These are phyloP conservation scores for Digitonthophagus gazella DNA, from an alignment of 2,888 invertebrate species.

Conservation along the genomic window DNA sequence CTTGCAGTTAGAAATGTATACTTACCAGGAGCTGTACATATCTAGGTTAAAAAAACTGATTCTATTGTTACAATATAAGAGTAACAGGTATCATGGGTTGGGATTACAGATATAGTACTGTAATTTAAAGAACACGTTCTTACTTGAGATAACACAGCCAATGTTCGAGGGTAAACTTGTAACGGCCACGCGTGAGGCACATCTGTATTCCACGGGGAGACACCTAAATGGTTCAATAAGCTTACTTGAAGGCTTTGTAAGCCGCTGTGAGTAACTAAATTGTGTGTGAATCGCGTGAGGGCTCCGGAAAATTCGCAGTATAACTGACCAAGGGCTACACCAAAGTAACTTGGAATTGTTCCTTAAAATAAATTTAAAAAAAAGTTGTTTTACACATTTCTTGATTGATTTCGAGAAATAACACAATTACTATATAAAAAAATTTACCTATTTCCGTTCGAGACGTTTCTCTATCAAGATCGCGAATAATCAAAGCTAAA, in stretches of 20 bases:
- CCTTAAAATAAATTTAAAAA: slow-evolving; percentile 54
- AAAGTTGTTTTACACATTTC: too few species aligned
- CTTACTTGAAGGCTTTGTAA: slow-evolving; percentile 65
- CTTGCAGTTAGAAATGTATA: too few species aligned
- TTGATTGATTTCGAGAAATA: not conserved
- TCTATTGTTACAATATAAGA: too few species aligned
- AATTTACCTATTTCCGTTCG: slow-evolving; percentile 68
- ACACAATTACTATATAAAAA: slow-evolving; percentile 8
- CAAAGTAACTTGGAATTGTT: slow-evolving; percentile 73
- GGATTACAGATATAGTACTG: not conserved
- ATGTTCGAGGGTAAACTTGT: slow-evolving; percentile 74
- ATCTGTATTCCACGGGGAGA: slow-evolving; percentile 69
- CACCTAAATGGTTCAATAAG: slow-evolving; percentile 69
- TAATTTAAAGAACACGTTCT: slow-evolving; percentile 11
- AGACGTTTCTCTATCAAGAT: slow-evolving; percentile 86
- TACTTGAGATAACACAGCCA: slow-evolving; percentile 79
- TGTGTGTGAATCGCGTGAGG: slow-evolving; percentile 76
- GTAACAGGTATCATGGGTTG: too few species aligned
- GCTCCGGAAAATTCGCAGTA: slow-evolving; percentile 77
- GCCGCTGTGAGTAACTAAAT: slow-evolving; percentile 70
- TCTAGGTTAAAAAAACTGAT: too few species aligned
- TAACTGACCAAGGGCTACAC: slow-evolving; percentile 65
- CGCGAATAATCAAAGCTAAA: slow-evolving; percentile 83
- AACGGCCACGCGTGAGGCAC: slow-evolving; percentile 70
- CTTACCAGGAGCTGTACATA: too few species aligned